Evolutionary conservation across 2,888 invertebrate species (phyloP).

Genomic region (Rhabditophanes sp.): DNA sequence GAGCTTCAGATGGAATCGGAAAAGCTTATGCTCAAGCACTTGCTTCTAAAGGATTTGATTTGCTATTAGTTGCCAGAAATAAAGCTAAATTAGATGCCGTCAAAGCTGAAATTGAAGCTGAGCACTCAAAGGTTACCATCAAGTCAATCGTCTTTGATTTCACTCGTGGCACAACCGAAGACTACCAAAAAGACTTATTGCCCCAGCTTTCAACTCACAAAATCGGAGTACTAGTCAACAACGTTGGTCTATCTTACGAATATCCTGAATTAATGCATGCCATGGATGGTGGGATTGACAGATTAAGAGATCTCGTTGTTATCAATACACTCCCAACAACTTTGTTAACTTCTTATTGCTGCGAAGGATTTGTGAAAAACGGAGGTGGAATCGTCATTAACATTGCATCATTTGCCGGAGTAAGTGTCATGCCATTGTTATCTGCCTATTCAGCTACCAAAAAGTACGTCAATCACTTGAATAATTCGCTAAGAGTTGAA

Average conservation of each 20-base stretch:
- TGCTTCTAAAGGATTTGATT: conserved; percentile 2
- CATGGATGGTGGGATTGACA: too few species aligned
- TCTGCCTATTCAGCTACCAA: too few species aligned
- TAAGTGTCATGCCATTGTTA: too few species aligned
- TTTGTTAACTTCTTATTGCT: too few species aligned
- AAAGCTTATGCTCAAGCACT: conserved; percentile 5
- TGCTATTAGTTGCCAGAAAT: conserved; percentile 5
- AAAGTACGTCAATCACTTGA: too few species aligned
- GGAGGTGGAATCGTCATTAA: conserved; percentile 6
- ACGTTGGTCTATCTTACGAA: conserved; percentile 5
- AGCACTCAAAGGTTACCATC: conserved; percentile 2
- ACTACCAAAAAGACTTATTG: too few species aligned
- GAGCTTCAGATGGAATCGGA: conserved; percentile 5
- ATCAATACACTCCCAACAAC: too few species aligned
- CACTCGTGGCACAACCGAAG: too few species aligned
- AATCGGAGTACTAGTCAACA: conserved; percentile 6
- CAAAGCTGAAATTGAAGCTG: conserved; percentile 3
- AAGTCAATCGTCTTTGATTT: conserved; percentile 4
- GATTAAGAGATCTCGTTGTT: too few species aligned
- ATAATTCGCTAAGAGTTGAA: too few species aligned
- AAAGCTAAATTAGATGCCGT: conserved; percentile 3
- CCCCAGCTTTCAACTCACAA: too few species aligned
- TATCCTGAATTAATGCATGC: too few species aligned
- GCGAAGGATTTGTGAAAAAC: conserved; percentile 2
- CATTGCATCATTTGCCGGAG: conserved; percentile 2